Percentiles rank a stretch among this genome's conserved stretches.
Evolutionary conservation across 1,140 invertebrate genomes (phyloP).

Genomic region (Atta texana): DNA sequence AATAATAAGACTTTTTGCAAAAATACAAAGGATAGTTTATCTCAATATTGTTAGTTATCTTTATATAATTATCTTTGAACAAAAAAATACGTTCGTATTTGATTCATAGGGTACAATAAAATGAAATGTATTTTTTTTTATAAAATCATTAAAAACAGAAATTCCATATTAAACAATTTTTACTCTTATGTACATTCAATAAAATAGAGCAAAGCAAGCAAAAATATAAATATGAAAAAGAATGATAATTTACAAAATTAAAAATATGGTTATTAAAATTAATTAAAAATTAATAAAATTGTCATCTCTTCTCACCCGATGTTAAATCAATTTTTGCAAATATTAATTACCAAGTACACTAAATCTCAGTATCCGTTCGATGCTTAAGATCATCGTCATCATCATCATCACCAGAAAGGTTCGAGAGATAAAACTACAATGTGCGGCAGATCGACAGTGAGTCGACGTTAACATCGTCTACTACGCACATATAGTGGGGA

Average conservation of each 20-base stretch:
- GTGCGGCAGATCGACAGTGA: conserved; percentile 54
- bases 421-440: conserved; percentile 40
- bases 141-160: too few species aligned
- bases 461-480: conserved; percentile 61
- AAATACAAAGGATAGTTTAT: too few species aligned
- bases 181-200: not conserved
- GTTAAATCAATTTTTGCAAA: not conserved
- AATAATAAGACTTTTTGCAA: too few species aligned
- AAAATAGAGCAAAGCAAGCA: not conserved
- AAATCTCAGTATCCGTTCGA: not conserved
- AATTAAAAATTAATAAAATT: not conserved
- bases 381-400: conserved; percentile 12
- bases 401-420: conserved; percentile 27
- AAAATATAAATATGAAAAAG: not conserved
- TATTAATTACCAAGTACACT: not conserved
- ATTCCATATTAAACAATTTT: not conserved
- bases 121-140: too few species aligned
- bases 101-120: too few species aligned
- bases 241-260: not conserved
- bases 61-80: too few species aligned
- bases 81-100: too few species aligned
- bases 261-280: not conserved
- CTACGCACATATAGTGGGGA: conserved; percentile 68
- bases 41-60: too few species aligned
- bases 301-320: not conserved